A percentile compares a stretch with the other conserved stretches of the same genome.
phyloP scores from a whole-genome alignment of 1,140 invertebrate genomes.

The Portunus trituberculatus region DNA sequence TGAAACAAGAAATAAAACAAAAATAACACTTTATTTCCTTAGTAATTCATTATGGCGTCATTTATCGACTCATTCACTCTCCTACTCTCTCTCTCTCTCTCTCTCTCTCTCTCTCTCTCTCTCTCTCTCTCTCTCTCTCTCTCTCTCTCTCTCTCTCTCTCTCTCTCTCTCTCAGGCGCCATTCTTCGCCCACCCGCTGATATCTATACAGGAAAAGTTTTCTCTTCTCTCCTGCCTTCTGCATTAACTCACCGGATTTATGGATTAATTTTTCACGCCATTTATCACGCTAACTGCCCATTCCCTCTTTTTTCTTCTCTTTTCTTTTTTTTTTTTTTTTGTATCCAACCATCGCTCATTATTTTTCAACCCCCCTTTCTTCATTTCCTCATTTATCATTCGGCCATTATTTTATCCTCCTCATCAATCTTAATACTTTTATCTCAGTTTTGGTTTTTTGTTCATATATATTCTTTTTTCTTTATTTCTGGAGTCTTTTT shows the following conservation, averaged over 20 bases:
- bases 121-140: constrained; percentile 63
- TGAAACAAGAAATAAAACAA: no score
- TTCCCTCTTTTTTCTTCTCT: not conserved
- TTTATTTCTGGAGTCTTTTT: not conserved
- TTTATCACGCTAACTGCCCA: not conserved
- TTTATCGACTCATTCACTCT: no score
- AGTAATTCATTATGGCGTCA: no score
- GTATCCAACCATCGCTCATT: not conserved
- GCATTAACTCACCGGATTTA: not conserved
- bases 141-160: constrained; percentile 59
- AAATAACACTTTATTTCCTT: no score
- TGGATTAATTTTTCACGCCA: constrained; percentile 36
- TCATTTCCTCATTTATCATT: constrained; percentile 25
- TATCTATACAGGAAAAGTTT: constrained; percentile 29
- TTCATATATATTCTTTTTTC: not conserved
- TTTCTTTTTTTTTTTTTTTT: not conserved
- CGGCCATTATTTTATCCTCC: not conserved
- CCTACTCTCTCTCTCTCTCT: no score
- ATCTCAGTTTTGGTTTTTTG: not conserved
- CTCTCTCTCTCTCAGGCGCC: constrained; percentile 30
- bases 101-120: not conserved
- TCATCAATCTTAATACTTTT: not conserved
- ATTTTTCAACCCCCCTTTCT: not conserved
- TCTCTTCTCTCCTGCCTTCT: not conserved
- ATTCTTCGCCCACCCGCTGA: not conserved